Conservation (phyloP, 1,140 invertebrate genomes). For the Nephotettix cincticeps region DNA sequence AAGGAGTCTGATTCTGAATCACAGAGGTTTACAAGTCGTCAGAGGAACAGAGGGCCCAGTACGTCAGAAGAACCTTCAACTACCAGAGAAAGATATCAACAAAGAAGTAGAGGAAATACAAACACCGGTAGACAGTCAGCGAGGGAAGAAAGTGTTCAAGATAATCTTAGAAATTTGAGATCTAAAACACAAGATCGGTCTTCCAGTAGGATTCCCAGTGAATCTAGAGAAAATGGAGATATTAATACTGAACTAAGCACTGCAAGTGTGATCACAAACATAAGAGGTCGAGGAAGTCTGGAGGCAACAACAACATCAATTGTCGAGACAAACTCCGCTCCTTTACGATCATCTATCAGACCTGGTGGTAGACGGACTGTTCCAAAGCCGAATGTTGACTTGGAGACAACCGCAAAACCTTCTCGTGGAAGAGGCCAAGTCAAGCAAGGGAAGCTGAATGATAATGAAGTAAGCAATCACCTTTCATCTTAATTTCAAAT, state of each 20-base stretch:
- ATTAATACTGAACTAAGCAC: too few species aligned
- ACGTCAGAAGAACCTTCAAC: background rate
- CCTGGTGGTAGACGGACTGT: background rate
- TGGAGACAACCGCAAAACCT: background rate
- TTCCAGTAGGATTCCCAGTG: background rate
- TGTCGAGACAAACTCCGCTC: background rate
- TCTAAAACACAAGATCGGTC: background rate
- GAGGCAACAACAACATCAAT: too few species aligned
- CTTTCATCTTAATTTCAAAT: too few species aligned
- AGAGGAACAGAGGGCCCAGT: background rate
- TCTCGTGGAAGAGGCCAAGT: background rate
- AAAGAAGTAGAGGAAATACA: background rate
- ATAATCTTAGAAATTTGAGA: background rate
- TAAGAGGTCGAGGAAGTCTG: too few species aligned
- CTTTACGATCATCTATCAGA: background rate
- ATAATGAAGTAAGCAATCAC: slow-evolving; percentile 2
- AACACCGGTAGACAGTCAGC: background rate
- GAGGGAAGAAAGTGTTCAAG: background rate
- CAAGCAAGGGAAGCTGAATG: slow-evolving; percentile 3
- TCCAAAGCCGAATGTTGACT: background rate
- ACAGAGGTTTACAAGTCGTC: background rate
- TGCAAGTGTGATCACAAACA: too few species aligned
- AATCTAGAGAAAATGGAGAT: background rate
- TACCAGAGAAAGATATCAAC: background rate
- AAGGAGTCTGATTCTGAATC: background rate